Conservation (phyloP, 2,797 vertebrate genomes). For the Urocyon cinereoargenteus region DNA sequence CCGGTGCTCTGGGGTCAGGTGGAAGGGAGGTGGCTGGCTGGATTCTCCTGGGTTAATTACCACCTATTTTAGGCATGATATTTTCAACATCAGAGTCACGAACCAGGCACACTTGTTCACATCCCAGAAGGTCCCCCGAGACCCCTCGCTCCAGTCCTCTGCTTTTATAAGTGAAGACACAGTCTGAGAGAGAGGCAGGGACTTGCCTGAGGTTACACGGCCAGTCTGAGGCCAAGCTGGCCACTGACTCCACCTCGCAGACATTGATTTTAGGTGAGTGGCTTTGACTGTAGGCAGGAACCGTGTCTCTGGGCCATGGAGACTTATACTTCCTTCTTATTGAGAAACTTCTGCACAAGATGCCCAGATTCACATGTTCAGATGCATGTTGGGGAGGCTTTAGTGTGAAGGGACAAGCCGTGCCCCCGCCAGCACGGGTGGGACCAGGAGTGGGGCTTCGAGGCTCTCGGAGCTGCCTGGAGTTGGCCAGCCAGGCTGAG, state of each 20-base stretch:
- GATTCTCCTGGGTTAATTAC: not conserved
- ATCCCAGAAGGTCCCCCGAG: not conserved
- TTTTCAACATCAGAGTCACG: not conserved
- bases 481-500: not conserved
- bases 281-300: not conserved
- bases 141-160: not conserved
- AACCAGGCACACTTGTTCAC: not conserved
- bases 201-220: not conserved
- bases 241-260: rapidly evolving
- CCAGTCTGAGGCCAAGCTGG: not conserved
- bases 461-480: not conserved
- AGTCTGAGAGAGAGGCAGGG: not conserved
- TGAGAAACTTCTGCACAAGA: constrained; percentile 43
- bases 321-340: not conserved
- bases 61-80: not conserved
- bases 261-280: not conserved
- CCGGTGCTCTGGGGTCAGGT: not conserved
- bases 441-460: not conserved
- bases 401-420: not conserved
- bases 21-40: not conserved
- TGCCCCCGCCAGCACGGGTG: no score
- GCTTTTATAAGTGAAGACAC: not conserved
- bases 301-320: not conserved
- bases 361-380: not conserved
- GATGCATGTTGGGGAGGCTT: not conserved